Conservation (phyloP, 2,797 vertebrate species). For the Gallinago solitaria region DNA sequence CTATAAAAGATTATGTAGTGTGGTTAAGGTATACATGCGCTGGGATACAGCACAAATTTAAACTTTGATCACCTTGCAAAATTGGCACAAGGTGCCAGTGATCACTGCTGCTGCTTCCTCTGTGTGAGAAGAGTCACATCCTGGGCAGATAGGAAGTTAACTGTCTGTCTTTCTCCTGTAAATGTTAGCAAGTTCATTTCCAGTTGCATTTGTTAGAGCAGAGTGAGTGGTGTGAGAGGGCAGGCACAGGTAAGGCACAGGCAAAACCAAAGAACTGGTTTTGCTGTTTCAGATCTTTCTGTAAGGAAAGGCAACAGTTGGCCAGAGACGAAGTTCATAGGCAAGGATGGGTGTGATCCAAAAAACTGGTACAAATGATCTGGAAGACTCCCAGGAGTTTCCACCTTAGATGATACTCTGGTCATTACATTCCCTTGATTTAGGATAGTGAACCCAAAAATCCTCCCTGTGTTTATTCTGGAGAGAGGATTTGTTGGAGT, state of each 20-base stretch:
- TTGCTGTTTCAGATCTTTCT: neutral
- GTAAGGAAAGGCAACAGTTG: neutral
- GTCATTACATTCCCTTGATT: neutral
- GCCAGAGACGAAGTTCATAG: neutral
- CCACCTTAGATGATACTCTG: neutral
- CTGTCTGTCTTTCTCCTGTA: neutral
- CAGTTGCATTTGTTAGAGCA: neutral
- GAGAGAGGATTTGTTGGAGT: neutral
- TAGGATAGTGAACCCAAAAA: neutral
- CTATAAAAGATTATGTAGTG: neutral
- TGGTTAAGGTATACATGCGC: neutral
- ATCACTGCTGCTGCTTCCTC: neutral
- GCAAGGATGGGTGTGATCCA: neutral
- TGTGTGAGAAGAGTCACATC: neutral
- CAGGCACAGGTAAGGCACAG: neutral
- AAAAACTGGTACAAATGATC: neutral
- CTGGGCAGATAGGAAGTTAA: neutral
- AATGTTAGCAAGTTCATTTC: neutral
- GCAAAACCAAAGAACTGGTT: neutral
- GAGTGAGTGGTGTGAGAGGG: neutral
- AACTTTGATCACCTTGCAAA: neutral
- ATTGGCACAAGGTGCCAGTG: neutral
- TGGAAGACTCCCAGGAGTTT: neutral
- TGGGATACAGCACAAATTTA: neutral
- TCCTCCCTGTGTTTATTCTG: neutral